Base-by-base conservation (phyloP, 2,113 vertebrate genomes). In the Sebastes schlegelii region DNA sequence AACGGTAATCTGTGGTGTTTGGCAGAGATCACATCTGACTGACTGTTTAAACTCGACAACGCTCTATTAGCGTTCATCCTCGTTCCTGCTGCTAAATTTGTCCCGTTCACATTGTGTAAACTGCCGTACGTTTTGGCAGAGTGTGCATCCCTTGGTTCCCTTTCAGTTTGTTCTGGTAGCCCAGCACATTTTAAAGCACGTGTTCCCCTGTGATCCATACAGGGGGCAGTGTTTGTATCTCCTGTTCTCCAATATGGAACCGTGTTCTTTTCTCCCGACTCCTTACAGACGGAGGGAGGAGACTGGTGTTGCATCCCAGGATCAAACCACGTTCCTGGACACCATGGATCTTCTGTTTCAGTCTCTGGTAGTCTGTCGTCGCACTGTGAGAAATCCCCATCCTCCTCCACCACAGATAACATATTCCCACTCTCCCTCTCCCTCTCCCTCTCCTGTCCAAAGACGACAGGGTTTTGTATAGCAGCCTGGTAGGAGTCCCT, bases 401-500 rank as follows among this genome's bases (percentile, higher is more conserved):
- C 83, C 66, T 97, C 95, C 70, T 96, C 95, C 82, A 95, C 71
- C 55, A 94, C 94, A 11, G 90, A 91, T 3, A 92, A 74, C 84
- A 88, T 86, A 1, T 88, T 84, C 9, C 77, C 89, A 21, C 62
- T 86, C 16, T 75, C 68, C 48, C 61, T 83, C 62, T 84, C 67
- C 26, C 62, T 86, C 16, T 75, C 68, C 48, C 61, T 83, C 62
- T 84, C 67, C 2, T 92, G 89, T 14, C 82, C 86, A 1, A 94
- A 92, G 65, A 69, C 61, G 34, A 93, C 88, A 0, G 96, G 95
- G 71, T 96, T 96, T 88, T 96, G 91, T 6, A 95, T 90, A 0
- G 95, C 94, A 0, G 91, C 95, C 83, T 95, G 80, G 79, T 96
- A 96, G 9, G 96, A 96, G 45, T 97, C 95, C 0, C 92, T 95